Evolutionary conservation across 1,140 invertebrate genomes (phyloP).

Genomic region (Pentalonia nigronervosa): DNA sequence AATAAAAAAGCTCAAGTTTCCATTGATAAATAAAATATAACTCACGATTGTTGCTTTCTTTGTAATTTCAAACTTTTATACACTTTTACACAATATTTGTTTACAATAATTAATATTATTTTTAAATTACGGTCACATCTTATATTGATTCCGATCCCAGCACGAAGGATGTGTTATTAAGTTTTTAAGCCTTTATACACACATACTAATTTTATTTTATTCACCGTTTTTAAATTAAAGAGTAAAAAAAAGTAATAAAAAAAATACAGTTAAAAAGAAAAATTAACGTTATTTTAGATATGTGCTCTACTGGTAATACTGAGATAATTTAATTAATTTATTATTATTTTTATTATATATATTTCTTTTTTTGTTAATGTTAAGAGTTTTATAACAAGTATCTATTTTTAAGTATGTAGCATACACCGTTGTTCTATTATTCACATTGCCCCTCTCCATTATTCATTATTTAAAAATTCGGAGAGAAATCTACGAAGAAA

Average conservation of each 20-base stretch:
- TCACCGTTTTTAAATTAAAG: not conserved
- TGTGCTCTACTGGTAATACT: not conserved
- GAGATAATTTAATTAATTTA: not conserved
- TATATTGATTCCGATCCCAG: too few species aligned
- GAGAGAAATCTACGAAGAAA: not conserved
- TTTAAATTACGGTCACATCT: too few species aligned
- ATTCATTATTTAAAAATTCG: not conserved
- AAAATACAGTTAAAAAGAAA: not conserved
- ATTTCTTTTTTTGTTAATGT: not conserved
- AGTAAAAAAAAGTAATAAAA: not conserved
- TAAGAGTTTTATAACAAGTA: slow-evolving; percentile 13
- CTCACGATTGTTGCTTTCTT: not conserved
- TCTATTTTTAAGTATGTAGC: not conserved
- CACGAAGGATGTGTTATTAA: too few species aligned
- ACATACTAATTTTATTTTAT: not conserved
- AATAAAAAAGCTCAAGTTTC: not conserved
- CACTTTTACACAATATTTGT: not conserved
- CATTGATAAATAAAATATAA: not conserved
- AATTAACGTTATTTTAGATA: not conserved
- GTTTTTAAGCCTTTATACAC: not conserved
- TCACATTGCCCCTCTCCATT: not conserved
- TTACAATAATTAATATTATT: not conserved
- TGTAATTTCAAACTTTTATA: not conserved
- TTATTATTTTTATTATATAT: not conserved
- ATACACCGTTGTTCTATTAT: not conserved